Conservation (phyloP, 1,140 invertebrate genomes). For the Drosophila busckii region DNA sequence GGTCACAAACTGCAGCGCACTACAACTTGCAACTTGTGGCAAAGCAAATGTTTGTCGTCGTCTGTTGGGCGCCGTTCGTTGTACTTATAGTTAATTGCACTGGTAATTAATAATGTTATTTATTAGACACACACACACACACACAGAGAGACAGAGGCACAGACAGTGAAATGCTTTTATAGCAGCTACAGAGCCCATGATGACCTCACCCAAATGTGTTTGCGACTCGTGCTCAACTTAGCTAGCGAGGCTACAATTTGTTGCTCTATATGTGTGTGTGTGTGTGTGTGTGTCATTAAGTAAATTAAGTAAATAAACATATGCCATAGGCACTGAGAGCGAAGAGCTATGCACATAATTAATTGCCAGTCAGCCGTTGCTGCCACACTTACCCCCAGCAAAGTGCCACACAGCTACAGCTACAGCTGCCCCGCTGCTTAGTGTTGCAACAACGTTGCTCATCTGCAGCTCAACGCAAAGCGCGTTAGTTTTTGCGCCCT, state of each 20-base stretch:
- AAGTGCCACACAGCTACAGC: conserved; percentile 38
- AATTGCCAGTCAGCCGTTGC: conserved; percentile 73
- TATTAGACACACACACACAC: conserved; percentile 60
- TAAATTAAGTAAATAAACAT: conserved; percentile 79
- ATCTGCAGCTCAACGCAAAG: conserved; percentile 52
- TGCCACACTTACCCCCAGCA: conserved; percentile 12
- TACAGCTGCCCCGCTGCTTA: conserved; percentile 22
- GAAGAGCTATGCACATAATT: conserved; percentile 65
- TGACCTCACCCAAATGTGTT: conserved; percentile 68
- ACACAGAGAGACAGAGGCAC: neutral
- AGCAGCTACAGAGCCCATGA: conserved; percentile 51
- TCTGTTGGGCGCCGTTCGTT: conserved; percentile 14
- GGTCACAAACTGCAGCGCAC: conserved; percentile 63
- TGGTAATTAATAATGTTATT: conserved; percentile 78
- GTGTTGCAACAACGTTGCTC: conserved; percentile 10
- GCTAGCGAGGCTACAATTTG: conserved; percentile 5
- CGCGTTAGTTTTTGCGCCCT: conserved; percentile 76
- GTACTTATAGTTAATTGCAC: conserved; percentile 77
- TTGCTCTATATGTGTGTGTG: conserved; percentile 4
- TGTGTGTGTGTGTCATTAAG: conserved; percentile 66
- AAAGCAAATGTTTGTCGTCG: too few species aligned
- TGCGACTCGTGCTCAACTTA: conserved; percentile 34
- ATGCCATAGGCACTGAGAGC: conserved; percentile 53
- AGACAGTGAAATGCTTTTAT: conserved; percentile 27
- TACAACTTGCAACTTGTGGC: too few species aligned